Evolutionary conservation across 2,888 invertebrate genomes (phyloP).

Genomic region (Chalcosyrphus nemorum): DNA sequence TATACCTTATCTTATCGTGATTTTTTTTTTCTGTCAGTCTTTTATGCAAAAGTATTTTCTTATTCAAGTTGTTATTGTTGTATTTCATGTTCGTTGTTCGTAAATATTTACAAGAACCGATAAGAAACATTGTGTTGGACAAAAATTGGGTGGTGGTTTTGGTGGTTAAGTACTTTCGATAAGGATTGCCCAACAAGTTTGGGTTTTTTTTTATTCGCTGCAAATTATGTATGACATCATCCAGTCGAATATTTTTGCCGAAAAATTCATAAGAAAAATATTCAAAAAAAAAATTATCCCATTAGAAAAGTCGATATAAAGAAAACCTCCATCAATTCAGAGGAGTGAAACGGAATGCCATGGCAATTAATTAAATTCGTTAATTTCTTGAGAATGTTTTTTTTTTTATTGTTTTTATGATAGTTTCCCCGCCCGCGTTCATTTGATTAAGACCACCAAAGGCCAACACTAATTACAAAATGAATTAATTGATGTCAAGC

Average conservation of each 20-base stretch:
- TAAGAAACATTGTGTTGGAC: slow-evolving; percentile 17
- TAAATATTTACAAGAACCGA: slow-evolving; percentile 36
- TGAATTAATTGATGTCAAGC: slow-evolving; percentile 53
- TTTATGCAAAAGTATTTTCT: slow-evolving; percentile 11
- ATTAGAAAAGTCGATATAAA: not conserved
- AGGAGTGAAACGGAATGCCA: slow-evolving; percentile 1
- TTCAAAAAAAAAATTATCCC: not conserved
- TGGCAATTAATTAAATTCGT: slow-evolving; percentile 36
- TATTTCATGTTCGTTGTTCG: slow-evolving; percentile 6
- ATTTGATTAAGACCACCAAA: slow-evolving; percentile 43
- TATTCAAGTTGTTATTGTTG: not conserved
- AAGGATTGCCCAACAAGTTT: not conserved
- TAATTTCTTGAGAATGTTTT: slow-evolving; percentile 12
- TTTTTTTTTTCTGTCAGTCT: not conserved
- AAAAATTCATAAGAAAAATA: not conserved
- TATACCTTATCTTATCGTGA: slow-evolving; percentile 14
- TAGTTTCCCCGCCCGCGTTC: not conserved
- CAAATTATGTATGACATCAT: not conserved
- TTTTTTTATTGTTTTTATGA: not conserved
- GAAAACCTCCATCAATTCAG: not conserved
- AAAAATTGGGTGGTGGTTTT: not conserved
- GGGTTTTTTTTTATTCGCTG: not conserved
- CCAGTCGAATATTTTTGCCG: too few relatives aligned
- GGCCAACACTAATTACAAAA: slow-evolving; percentile 49
- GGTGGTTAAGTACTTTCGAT: not conserved